Evolutionary conservation across 23 tunicate species (phyloP), one percentile per base, ranked within the genome.

Genomic region (Diplosoma virens): DNA sequence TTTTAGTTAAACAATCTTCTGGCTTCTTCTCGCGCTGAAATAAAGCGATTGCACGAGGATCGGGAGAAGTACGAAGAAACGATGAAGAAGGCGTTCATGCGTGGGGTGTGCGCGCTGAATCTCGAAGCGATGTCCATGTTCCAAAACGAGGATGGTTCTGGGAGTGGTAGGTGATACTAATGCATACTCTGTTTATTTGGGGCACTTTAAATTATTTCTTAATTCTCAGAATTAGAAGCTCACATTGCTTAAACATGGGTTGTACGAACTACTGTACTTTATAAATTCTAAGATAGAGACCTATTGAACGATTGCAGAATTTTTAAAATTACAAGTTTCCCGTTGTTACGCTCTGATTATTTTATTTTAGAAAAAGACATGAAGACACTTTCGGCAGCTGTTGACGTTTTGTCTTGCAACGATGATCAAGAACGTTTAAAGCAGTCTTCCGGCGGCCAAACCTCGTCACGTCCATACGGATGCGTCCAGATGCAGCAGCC

Each of bases 101-200:
- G 99, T 47, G 95, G 99, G 45, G 95, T 95, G 35, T 95, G 99
- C 59, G 99, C 99, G 65, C 89, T 95, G 76, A 95, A 95, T 87
- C 86, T 84, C 71, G 99, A 95, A 81, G 99, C 99, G 2, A 95
- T 85, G 95, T 41, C 87, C 7, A 80, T 90, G 90, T 90, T 90
- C 64, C 64, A 79, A 25, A 81, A 59, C n/a, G 85, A 73, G 1
- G 96, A 79, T 16, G 50, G 74, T 14, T 26, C 50, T 7, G 74
- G 74, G 35, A 11, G 7, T 25, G n/a, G n/a, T n/a, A n/a, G n/a
- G n/a, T n/a, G n/a, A n/a, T n/a, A n/a, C n/a, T n/a, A n/a, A n/a
- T n/a, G n/a, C n/a, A n/a, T n/a, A n/a, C n/a, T n/a, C n/a, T n/a
- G n/a, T n/a, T n/a, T n/a, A n/a, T n/a, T n/a, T n/a, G n/a, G n/a